These are phyloP conservation scores for Bombus superbus DNA, from an alignment of 1,140 invertebrate species.

Conservation along the genomic window DNA sequence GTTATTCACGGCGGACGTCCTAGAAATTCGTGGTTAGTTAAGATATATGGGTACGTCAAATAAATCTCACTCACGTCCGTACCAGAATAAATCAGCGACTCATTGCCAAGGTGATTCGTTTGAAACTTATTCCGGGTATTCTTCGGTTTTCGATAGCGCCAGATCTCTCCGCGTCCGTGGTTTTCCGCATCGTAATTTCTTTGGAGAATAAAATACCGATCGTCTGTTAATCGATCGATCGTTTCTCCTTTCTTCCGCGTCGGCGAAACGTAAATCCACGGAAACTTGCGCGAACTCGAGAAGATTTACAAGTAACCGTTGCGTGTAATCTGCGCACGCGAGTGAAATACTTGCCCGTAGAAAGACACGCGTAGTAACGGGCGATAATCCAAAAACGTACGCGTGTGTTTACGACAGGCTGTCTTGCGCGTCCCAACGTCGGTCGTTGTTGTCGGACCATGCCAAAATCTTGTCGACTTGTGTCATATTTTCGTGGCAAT, in stretches of 20 bases:
- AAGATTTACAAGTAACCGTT: background rate
- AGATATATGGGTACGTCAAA: conserved; percentile 53
- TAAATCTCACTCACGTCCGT: conserved; percentile 63
- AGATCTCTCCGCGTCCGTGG: background rate
- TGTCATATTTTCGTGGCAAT: conserved; percentile 53
- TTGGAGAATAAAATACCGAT: background rate
- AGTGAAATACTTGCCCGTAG: background rate
- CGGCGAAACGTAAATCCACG: background rate
- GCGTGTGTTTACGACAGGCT: conserved; percentile 38
- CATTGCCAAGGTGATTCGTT: conserved; percentile 75
- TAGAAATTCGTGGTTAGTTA: conserved; percentile 40
- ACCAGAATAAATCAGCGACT: conserved; percentile 72
- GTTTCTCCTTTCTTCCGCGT: too few relatives aligned
- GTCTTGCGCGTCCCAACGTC: conserved; percentile 8
- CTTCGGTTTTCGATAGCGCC: conserved; percentile 17
- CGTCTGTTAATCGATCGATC: background rate
- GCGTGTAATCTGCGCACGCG: too few relatives aligned
- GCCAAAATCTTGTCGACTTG: conserved; percentile 62
- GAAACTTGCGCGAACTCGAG: background rate
- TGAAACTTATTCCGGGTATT: conserved; percentile 24
- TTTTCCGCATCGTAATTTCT: background rate
- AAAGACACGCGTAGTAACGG: background rate
- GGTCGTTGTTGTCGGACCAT: conserved; percentile 8
- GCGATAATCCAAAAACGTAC: conserved; percentile 33
- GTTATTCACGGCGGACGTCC: conserved; percentile 25